Evolutionary conservation across 2,113 vertebrate genomes (phyloP).

Genomic region (rabbit (Oryctolagus cuniculus)): DNA sequence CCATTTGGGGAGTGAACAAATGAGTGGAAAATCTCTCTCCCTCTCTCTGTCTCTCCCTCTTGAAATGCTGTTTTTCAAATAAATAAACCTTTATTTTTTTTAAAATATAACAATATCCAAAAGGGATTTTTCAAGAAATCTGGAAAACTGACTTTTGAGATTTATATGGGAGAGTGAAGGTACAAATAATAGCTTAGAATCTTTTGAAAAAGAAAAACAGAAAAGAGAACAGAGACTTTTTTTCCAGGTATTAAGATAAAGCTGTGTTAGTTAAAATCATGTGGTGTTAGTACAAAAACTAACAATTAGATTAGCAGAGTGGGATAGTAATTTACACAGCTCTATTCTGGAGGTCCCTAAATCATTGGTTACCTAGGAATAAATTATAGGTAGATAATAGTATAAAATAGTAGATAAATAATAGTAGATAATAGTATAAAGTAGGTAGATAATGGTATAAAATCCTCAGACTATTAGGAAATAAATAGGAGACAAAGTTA

Average conservation of each 20-base stretch:
- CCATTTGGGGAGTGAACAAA: no score
- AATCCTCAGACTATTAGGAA: slow-evolving; percentile 6
- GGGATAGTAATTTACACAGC: neutral
- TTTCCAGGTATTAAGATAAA: slow-evolving; percentile 20
- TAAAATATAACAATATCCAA: neutral
- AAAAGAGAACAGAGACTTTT: neutral
- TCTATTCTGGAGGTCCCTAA: neutral
- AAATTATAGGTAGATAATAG: neutral
- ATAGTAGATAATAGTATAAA: no score
- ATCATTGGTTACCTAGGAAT: neutral
- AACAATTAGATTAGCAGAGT: neutral
- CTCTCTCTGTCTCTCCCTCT: no score
- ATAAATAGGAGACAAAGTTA: neutral
- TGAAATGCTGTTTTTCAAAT: no score
- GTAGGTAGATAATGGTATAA: neutral
- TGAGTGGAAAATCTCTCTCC: no score
- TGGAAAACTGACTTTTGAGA: slow-evolving; percentile 36
- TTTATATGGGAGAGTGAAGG: neutral
- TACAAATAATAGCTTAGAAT: neutral
- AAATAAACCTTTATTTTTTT: no score
- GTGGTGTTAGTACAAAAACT: neutral
- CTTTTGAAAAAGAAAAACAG: neutral
- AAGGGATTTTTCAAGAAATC: neutral
- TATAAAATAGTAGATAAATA: neutral
- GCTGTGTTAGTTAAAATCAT: neutral